A percentile compares a stretch with the other conserved stretches of the same genome.
Evolutionary conservation across 1,140 invertebrate genomes (phyloP).

Genomic region (Rhagoletis zephyria): DNA sequence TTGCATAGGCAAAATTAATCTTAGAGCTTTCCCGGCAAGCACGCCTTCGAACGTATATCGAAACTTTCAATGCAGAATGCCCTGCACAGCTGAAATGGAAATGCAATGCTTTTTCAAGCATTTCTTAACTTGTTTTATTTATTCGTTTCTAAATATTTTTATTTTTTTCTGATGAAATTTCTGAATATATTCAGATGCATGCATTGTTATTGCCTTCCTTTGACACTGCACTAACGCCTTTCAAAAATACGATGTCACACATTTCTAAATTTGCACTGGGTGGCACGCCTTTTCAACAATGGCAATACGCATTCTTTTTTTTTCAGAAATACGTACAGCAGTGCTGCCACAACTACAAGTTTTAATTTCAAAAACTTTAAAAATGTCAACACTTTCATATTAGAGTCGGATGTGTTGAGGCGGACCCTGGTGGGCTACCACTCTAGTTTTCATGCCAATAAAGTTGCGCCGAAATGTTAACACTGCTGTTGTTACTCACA

Average conservation of each 20-base stretch:
- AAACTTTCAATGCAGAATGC: too few species aligned
- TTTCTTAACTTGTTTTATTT: too few species aligned
- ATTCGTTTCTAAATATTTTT: too few species aligned
- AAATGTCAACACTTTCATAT: neutral
- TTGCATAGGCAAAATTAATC: too few species aligned
- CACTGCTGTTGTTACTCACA: neutral
- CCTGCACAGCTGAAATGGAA: too few species aligned
- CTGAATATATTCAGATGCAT: too few species aligned
- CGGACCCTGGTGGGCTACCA: neutral
- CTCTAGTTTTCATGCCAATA: neutral
- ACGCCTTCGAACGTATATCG: too few species aligned
- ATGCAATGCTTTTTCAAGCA: too few species aligned
- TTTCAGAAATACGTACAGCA: too few species aligned
- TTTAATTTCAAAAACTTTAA: conserved; percentile 3
- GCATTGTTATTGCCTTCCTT: neutral
- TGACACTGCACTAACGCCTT: neutral
- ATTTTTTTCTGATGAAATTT: too few species aligned
- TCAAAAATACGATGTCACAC: neutral
- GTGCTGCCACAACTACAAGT: neutral
- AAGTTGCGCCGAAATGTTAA: neutral
- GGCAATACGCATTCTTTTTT: neutral
- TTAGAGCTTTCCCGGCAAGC: too few species aligned
- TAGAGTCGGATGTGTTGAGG: neutral
- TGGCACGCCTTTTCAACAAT: neutral
- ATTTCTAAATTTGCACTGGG: neutral